Base-by-base conservation (phyloP, 1,140 invertebrate species). In the Bombus superbus region DNA sequence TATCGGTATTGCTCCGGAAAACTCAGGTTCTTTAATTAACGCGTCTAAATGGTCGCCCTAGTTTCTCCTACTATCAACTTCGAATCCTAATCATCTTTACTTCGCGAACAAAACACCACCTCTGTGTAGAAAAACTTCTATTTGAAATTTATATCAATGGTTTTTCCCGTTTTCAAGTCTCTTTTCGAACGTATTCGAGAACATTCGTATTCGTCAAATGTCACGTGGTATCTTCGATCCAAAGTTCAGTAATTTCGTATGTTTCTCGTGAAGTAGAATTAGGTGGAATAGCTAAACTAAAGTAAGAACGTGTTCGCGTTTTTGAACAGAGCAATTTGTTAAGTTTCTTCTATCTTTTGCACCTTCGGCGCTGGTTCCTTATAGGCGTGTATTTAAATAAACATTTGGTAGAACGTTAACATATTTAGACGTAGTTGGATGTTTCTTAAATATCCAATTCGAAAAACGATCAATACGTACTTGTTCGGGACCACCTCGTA, bases 11-110 rank as follows among this genome's bases (percentile, higher is more conserved):
- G 22, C 64, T n/a, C 10, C 53, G 38, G n/a, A 44, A 22, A 72
- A 44, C 40, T 40, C 44, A 28, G 81, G 32, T 47, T 42, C 82
- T 69, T 32, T 78, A 78, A 78, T 83, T 83, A 83, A 78, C 59
- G 42, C 42, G 42, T 78, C 57, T 78, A 57, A 83, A 83, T 28
- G 81, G 5, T n/a, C 44, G 74, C 2, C 64, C 82, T 15, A 78
- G 32, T 83, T 69, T 66, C 42, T 18, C 64, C 6, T 53, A 22
- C 9, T 13, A 38, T 59, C 32, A 40, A 3, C 13, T 9, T 42
- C 3, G 28, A 59, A 11, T 11, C 28, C 22, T 53, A 25, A 68
- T 83, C 35, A 22, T 15, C 25, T 62, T 10, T 11, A 32, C 3
- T 32, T 68, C 11, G n/a, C 15, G 18, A 32, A 62, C 9, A 40